Conservation (phyloP, 2,797 vertebrate species). For the Acropternis orthonyx region DNA sequence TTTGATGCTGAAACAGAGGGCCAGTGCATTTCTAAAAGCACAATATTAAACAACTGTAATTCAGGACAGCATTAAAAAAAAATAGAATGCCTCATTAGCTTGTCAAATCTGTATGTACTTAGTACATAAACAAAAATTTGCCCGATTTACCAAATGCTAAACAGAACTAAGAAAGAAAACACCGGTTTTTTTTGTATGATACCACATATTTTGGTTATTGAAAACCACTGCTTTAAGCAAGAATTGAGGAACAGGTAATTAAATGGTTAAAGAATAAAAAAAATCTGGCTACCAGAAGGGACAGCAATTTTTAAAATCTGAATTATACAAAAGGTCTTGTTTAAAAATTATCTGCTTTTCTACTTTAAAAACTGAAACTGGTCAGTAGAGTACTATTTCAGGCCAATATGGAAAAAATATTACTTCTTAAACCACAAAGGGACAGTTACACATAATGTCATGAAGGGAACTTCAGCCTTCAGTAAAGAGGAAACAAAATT, state of each 20-base stretch:
- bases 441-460: slow-evolving; percentile 66
- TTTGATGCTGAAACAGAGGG: background rate
- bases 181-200: background rate
- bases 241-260: background rate
- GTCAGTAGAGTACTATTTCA: slow-evolving; percentile 60
- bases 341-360: slow-evolving; percentile 59
- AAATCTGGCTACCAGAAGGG: background rate
- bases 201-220: background rate
- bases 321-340: slow-evolving; percentile 22
- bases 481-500: slow-evolving; percentile 41
- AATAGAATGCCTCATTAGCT: background rate
- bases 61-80: background rate
- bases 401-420: slow-evolving; percentile 66
- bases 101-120: background rate
- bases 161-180: background rate
- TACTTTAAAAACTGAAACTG: slow-evolving; percentile 59
- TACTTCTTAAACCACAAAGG: slow-evolving; percentile 66
- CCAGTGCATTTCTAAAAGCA: background rate
- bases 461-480: background rate
- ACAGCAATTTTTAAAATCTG: slow-evolving; percentile 4
- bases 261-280: background rate
- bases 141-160: background rate
- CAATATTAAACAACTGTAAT: background rate
- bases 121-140: background rate
- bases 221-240: background rate